Percentiles rank a stretch among this genome's conserved stretches.
phyloP scores from a whole-genome alignment of 2,888 invertebrate species.

The Temnothorax ravouxi region DNA sequence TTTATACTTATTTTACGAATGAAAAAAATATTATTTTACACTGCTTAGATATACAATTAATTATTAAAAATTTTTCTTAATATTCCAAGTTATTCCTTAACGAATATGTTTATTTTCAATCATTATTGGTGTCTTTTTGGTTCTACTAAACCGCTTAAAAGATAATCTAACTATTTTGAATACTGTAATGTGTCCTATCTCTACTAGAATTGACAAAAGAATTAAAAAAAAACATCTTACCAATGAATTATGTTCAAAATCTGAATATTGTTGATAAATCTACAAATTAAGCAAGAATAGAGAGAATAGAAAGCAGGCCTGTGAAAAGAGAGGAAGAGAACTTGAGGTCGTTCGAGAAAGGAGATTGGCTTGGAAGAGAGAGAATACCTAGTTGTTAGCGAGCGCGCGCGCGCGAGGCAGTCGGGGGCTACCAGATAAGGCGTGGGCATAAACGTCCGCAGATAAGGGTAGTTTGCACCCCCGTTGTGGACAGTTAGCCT shows the following conservation, averaged over 20 bases:
- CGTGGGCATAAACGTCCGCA: conserved; percentile 85
- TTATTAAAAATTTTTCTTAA: background rate
- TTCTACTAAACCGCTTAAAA: background rate
- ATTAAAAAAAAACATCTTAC: background rate
- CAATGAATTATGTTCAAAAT: background rate
- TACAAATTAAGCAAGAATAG: background rate
- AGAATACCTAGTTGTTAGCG: conserved; percentile 79
- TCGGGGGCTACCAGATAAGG: conserved; percentile 82
- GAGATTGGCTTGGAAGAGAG: conserved; percentile 73
- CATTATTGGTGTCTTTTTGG: background rate
- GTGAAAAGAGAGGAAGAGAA: conserved; percentile 44
- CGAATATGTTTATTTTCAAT: background rate
- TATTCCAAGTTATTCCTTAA: background rate
- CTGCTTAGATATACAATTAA: background rate
- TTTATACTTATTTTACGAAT: background rate
- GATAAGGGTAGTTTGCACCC: conserved; percentile 86
- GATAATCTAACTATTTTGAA: background rate
- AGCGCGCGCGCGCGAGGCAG: conserved; percentile 76
- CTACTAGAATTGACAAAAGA: background rate
- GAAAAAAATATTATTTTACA: background rate
- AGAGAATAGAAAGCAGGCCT: conserved; percentile 35
- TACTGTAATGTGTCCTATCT: background rate
- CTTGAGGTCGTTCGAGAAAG: conserved; percentile 74
- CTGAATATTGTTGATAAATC: background rate
- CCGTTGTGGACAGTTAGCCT: conserved; percentile 86